Conservation (phyloP, 2,113 vertebrate genomes). For the Atlantisia rogersi region DNA sequence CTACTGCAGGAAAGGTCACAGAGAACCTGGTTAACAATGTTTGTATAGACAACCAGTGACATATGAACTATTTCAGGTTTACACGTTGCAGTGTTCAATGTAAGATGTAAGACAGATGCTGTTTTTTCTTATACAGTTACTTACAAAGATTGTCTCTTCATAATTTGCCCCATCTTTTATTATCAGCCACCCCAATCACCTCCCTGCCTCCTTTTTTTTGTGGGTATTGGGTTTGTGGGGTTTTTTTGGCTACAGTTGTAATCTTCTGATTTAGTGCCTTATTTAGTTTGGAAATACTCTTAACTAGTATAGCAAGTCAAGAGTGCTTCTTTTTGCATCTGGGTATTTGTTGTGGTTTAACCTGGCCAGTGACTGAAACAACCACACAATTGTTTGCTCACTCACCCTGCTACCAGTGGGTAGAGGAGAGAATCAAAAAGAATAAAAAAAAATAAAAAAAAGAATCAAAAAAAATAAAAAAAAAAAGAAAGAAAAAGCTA, state of each 20-base stretch:
- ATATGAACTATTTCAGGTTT: conserved; percentile 32
- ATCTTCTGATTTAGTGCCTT: conserved; percentile 37
- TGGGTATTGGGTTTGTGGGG: too few species aligned
- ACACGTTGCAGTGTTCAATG: neutral
- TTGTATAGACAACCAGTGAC: conserved; percentile 23
- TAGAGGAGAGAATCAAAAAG: too few species aligned
- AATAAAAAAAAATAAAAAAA: too few species aligned
- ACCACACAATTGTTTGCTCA: too few species aligned
- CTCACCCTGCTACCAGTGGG: too few species aligned
- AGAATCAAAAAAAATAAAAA: too few species aligned
- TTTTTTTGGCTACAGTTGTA: neutral
- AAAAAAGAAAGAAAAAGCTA: too few species aligned
- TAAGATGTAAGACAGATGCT: neutral
- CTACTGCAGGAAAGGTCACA: conserved; percentile 49
- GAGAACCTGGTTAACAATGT: conserved; percentile 45
- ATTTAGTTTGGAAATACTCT: conserved; percentile 44
- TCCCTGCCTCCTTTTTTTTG: accelerated
- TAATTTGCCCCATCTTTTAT: neutral
- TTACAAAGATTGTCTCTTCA: neutral
- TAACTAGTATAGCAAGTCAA: neutral
- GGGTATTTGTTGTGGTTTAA: neutral
- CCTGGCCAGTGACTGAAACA: too few species aligned
- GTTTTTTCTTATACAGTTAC: neutral
- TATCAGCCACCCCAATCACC: neutral
- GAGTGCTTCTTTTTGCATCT: conserved; percentile 42